Conservation (phyloP, 2,888 invertebrate species). For the Hirtodrosophila cameraria region DNA sequence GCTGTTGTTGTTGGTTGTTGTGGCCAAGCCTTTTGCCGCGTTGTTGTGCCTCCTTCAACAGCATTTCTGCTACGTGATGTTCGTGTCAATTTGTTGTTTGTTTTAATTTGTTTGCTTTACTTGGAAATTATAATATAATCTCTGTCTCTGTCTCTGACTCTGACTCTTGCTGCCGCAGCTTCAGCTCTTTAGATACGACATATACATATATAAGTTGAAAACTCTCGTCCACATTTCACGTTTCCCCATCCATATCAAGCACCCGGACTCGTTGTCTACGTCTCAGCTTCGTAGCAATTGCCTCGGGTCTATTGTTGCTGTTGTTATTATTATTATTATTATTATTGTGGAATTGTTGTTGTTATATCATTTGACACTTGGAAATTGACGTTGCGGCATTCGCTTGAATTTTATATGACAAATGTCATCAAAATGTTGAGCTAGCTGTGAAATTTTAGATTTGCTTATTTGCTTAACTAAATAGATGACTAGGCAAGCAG, state of each 20-base stretch:
- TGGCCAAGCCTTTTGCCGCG: slow-evolving; percentile 22
- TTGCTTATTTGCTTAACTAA: slow-evolving; percentile 2
- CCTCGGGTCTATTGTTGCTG: slow-evolving; percentile 32
- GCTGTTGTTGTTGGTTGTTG: slow-evolving; percentile 7
- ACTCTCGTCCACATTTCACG: slow-evolving; percentile 17
- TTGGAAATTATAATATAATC: slow-evolving; percentile 79
- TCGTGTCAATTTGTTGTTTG: slow-evolving; percentile 77
- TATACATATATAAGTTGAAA: no score
- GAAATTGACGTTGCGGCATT: slow-evolving; percentile 50
- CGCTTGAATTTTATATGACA: slow-evolving; percentile 54
- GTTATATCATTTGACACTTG: slow-evolving; percentile 66
- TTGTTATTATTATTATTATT: slow-evolving; percentile 5
- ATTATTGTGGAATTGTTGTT: slow-evolving; percentile 25
- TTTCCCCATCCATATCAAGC: slow-evolving; percentile 46
- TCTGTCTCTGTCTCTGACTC: no score
- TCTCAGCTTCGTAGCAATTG: slow-evolving; percentile 50
- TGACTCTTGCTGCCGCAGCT: no score
- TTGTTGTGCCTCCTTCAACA: slow-evolving; percentile 61
- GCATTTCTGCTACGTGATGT: slow-evolving; percentile 69
- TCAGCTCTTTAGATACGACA: no score
- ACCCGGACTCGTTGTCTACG: slow-evolving; percentile 37
- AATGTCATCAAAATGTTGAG: slow-evolving; percentile 55
- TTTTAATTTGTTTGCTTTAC: slow-evolving; percentile 69
- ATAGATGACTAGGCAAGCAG: slow-evolving; percentile 16
- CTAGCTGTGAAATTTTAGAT: slow-evolving; percentile 36